Evolutionary conservation across 2,797 vertebrate species (phyloP), one percentile per base, ranked within the genome.

Genomic region (Etheostoma nigrum): DNA sequence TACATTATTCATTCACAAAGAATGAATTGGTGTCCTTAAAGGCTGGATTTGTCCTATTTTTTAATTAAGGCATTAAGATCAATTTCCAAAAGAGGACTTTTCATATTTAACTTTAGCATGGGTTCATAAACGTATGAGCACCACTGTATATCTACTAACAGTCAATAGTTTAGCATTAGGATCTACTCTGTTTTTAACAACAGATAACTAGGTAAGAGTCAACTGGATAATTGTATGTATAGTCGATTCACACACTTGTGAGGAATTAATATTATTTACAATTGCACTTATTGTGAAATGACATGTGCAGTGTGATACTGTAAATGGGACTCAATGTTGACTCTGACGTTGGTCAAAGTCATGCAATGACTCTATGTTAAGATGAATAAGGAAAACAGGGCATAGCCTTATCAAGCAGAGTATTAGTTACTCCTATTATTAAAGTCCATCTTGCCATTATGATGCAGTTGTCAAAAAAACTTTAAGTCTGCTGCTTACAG

Each of bases 401-500:
- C 60, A 52, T 0, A 25, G 42, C 44, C 8, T 65, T 14, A 57
- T 68, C 13, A 44, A 21, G 4, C 30, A 52, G 10, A 71, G 23
- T 19, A 65, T 25, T 55, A 72, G 82, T 79, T 45, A 59, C 54
- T 54, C 44, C 27, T 18, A 60, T 11, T 57, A 62, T 66, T 16
- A 36, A 2, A 14, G 47, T 18, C 21, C 27, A 4, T 30, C 52
- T 75, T 51, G 25, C 40, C 18, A n/a, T 64, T 21, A 5, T 51
- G 59, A 68, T 21, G 18, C 23, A 54, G 25, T 30, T 58, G 13
- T 58, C 30, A 48, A 77, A 74, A n/a, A 3, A 48, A 64, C 76
- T 61, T 70, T 58, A 69, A 42, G 83, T 81, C 66, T 78, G 25
- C 52, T 27, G 57, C 65, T 77, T 53, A 16, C 23, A 78, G 69